phyloP scores from a whole-genome alignment of 2,888 invertebrate genomes.

The Pachymerium ferrugineum region DNA sequence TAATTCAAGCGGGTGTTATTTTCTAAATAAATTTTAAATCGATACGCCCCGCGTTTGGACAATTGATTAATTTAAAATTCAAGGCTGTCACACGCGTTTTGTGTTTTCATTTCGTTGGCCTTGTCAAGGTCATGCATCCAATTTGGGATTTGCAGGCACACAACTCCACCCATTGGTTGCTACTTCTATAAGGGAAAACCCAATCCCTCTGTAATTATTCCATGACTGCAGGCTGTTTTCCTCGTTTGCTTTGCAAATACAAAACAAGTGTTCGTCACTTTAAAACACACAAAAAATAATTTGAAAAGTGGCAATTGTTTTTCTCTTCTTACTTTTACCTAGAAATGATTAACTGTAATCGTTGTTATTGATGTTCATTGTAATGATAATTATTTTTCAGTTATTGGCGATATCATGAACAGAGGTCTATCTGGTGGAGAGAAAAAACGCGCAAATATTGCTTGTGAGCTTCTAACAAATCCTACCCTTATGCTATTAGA shows the following conservation, averaged over 20 bases:
- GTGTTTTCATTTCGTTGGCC: slow-evolving; percentile 10
- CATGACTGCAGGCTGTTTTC: background rate
- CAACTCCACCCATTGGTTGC: slow-evolving; percentile 2
- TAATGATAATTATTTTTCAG: slow-evolving; percentile 44
- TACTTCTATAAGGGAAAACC: background rate
- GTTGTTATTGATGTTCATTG: background rate
- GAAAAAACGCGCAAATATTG: slow-evolving; percentile 75
- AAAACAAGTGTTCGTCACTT: background rate
- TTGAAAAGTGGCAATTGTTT: background rate
- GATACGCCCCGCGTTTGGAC: background rate
- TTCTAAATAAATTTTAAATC: background rate
- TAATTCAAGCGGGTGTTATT: too few relatives aligned
- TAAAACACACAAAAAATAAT: background rate
- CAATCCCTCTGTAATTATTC: slow-evolving; percentile 1
- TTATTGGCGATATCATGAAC: slow-evolving; percentile 68
- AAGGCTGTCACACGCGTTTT: background rate
- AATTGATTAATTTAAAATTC: background rate
- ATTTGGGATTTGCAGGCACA: slow-evolving; percentile 12
- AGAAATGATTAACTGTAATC: too few relatives aligned
- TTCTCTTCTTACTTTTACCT: too few relatives aligned
- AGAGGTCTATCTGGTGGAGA: slow-evolving; percentile 75
- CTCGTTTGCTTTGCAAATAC: slow-evolving; percentile 6
- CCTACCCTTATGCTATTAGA: slow-evolving; percentile 72
- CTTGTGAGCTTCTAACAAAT: slow-evolving; percentile 73
- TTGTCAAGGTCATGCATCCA: slow-evolving; percentile 2